Evolutionary conservation across 2,888 invertebrate genomes (phyloP).

Genomic region (Trissonchulus sp.): DNA sequence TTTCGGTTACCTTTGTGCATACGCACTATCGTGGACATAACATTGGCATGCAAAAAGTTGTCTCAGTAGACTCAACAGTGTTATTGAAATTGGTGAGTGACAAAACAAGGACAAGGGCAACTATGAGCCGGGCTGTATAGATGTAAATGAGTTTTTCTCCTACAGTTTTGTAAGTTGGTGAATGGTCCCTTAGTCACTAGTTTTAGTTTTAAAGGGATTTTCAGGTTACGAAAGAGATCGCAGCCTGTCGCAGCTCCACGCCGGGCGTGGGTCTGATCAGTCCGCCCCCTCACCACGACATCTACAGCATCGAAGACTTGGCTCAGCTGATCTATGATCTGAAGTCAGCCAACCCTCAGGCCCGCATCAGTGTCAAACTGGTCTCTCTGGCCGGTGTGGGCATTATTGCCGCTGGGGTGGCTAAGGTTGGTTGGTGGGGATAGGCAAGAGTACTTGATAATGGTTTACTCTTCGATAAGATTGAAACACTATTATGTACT

Average conservation of each 20-base stretch:
- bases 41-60: too few relatives aligned
- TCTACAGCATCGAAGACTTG: conserved; percentile 97
- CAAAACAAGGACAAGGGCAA: too few relatives aligned
- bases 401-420: conserved; percentile 96
- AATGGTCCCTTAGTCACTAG: too few relatives aligned
- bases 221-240: conserved; percentile 89
- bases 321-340: conserved; percentile 96
- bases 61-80: too few relatives aligned
- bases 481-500: too few relatives aligned
- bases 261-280: conserved; percentile 95
- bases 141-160: too few relatives aligned
- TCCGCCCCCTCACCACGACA: conserved; percentile 98
- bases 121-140: too few relatives aligned
- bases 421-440: conserved; percentile 69
- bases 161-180: too few relatives aligned
- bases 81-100: too few relatives aligned
- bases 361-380: conserved; percentile 90
- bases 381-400: conserved; percentile 98
- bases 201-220: too few relatives aligned
- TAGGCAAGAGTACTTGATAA: conserved; percentile 57
- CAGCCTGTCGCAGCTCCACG: conserved; percentile 86
- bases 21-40: too few relatives aligned
- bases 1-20: too few relatives aligned
- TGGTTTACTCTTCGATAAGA: neutral
- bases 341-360: conserved; percentile 90